Percentiles rank a stretch among this genome's conserved stretches.
phyloP scores from a whole-genome alignment of 1,140 invertebrate species.

The Temnothorax curvispinosus region DNA sequence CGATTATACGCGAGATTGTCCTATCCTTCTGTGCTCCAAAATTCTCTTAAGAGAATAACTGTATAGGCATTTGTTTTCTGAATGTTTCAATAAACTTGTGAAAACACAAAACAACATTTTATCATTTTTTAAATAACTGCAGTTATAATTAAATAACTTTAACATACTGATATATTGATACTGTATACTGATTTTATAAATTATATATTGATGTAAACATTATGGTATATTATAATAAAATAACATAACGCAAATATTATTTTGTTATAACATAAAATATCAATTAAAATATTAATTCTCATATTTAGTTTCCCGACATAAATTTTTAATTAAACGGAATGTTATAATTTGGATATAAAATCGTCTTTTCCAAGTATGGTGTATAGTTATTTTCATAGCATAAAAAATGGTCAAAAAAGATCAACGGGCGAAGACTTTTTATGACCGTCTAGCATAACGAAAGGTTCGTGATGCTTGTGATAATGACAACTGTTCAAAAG shows the following conservation, averaged over 20 bases:
- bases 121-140: neutral
- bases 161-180: neutral
- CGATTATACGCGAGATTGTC: slow-evolving; percentile 63
- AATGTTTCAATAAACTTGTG: neutral
- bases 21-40: neutral
- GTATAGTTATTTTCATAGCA: neutral
- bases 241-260: too few relatives aligned
- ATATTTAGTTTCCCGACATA: neutral
- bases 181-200: neutral
- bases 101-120: neutral
- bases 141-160: neutral
- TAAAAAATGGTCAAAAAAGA: slow-evolving; percentile 28
- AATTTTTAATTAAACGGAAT: slow-evolving; percentile 14
- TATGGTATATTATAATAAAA: neutral
- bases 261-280: neutral
- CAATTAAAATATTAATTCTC: slow-evolving; percentile 1
- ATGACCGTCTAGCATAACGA: slow-evolving; percentile 41
- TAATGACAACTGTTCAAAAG: slow-evolving; percentile 76
- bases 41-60: slow-evolving; percentile 33
- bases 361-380: neutral
- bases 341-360: neutral
- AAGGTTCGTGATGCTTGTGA: slow-evolving; percentile 63
- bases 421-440: slow-evolving; percentile 53
- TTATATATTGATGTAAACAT: neutral
- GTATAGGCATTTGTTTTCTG: neutral